A percentile compares a stretch with the other conserved stretches of the same genome.
phyloP scores from a whole-genome alignment of 1,140 invertebrate species.

The Orchestia grillus region DNA sequence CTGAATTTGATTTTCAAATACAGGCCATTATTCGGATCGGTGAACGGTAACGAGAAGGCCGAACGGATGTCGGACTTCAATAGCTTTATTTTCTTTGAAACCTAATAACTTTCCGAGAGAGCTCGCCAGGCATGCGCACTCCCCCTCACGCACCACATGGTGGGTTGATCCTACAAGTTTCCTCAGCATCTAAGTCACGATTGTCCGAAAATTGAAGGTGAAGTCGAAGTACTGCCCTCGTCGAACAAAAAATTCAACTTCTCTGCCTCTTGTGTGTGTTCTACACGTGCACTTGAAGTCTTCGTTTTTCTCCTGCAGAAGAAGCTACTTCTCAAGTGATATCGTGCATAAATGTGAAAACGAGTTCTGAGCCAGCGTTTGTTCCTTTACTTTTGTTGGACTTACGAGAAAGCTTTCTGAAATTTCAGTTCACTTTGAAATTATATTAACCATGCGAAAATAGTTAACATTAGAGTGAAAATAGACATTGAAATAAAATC shows the following conservation, averaged over 20 bases:
- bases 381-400: background rate
- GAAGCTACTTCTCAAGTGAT: background rate
- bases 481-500: background rate
- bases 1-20: constrained; percentile 44
- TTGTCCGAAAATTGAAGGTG: background rate
- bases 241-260: background rate
- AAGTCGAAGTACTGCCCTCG: background rate
- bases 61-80: constrained; percentile 38
- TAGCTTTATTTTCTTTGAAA: constrained; percentile 42
- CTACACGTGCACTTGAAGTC: background rate
- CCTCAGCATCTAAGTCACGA: background rate
- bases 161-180: background rate
- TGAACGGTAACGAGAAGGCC: constrained; percentile 35
- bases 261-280: background rate
- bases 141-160: background rate
- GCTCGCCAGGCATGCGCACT: background rate
- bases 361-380: background rate
- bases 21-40: constrained; percentile 43
- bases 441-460: background rate
- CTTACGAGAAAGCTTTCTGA: background rate
- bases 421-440: background rate
- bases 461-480: background rate
- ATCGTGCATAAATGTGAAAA: background rate
- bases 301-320: background rate
- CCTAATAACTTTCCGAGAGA: constrained; percentile 8